Percentiles rank a stretch among this genome's conserved stretches.
Conservation (phyloP, 1,140 invertebrate species). For the Conus betulinus region DNA sequence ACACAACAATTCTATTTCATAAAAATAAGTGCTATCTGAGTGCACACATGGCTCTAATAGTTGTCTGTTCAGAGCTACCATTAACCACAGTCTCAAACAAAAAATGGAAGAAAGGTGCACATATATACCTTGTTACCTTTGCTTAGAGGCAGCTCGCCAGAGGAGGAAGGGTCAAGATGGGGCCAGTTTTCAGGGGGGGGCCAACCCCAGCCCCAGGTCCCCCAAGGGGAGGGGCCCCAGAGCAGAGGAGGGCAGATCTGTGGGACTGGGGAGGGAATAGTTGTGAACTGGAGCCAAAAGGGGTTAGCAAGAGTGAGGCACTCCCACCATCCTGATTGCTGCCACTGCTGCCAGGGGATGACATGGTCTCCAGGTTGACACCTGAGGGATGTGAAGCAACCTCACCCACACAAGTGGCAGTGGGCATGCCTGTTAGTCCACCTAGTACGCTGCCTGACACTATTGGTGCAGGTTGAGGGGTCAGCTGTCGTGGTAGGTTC, state of each 20-base stretch:
- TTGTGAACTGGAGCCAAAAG: conserved; percentile 34
- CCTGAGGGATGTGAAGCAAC: background rate
- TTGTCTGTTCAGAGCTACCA: conserved; percentile 12
- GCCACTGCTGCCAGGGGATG: conserved; percentile 17
- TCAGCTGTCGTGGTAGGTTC: conserved; percentile 15
- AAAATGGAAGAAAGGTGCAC: conserved; percentile 42
- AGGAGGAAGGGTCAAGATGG: conserved; percentile 19
- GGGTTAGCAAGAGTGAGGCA: conserved; percentile 18
- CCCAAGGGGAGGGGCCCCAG: conserved; percentile 23
- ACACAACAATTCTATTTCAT: too few species aligned
- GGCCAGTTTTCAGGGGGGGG: conserved; percentile 26
- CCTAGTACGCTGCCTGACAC: conserved; percentile 18
- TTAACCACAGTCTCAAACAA: conserved; percentile 7
- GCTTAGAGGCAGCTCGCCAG: conserved; percentile 45
- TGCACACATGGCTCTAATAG: too few species aligned
- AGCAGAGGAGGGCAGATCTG: conserved; percentile 19
- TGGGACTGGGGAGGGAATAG: conserved; percentile 38
- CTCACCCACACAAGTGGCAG: background rate
- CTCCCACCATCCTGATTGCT: conserved; percentile 17
- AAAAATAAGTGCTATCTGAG: too few species aligned
- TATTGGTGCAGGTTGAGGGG: conserved; percentile 21
- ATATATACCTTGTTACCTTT: conserved; percentile 57
- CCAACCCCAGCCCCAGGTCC: conserved; percentile 31
- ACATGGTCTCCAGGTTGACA: background rate
- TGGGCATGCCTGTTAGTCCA: background rate